phyloP scores from a whole-genome alignment of 2,113 vertebrate genomes.

The Aptenodytes forsteri region DNA sequence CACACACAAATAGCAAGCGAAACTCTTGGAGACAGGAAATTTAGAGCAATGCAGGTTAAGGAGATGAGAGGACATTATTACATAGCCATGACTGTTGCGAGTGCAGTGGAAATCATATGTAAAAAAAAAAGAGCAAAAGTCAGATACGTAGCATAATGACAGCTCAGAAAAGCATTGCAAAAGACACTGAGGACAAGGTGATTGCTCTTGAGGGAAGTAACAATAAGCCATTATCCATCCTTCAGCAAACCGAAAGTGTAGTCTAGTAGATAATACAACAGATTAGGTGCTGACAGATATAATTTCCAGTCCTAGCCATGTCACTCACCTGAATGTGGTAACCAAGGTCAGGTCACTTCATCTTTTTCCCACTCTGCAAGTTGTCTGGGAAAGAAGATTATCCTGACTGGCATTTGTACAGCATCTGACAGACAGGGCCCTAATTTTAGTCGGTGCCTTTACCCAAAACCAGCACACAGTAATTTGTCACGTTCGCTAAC shows the following conservation, averaged over 20 bases:
- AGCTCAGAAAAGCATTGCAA: background rate
- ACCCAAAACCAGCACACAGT: background rate
- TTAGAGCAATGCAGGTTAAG: background rate
- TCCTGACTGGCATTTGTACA: background rate
- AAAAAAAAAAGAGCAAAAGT: background rate
- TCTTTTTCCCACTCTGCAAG: background rate
- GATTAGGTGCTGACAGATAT: background rate
- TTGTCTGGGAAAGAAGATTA: background rate
- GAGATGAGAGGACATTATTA: background rate
- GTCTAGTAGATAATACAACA: background rate
- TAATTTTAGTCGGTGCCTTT: background rate
- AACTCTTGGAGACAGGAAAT: background rate
- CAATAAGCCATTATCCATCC: background rate
- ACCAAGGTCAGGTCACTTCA: background rate
- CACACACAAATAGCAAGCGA: accelerated
- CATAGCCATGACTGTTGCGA: accelerated
- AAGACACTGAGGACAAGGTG: background rate
- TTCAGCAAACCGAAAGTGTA: background rate
- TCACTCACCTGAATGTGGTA: background rate
- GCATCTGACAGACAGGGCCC: background rate
- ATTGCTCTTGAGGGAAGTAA: background rate
- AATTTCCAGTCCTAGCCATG: background rate
- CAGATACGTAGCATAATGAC: background rate
- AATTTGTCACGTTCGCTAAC: background rate
- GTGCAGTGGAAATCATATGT: background rate